Conservation (phyloP, 2,888 invertebrate species). For the Drosophila formosana region DNA sequence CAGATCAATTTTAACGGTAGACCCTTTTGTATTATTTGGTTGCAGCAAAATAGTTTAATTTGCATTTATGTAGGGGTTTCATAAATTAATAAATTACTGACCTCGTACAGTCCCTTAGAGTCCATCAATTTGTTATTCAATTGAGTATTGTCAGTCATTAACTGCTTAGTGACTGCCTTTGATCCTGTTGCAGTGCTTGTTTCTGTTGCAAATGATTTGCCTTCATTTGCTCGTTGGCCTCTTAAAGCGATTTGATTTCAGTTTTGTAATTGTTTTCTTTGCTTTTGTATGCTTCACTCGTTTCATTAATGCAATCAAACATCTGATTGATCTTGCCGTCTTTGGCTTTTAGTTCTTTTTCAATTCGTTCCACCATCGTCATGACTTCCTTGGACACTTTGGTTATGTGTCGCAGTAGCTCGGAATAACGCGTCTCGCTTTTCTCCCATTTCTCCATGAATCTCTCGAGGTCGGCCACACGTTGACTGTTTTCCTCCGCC, state of each 20-base stretch:
- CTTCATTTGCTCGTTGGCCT: slow-evolving; percentile 6
- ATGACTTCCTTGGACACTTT: neutral
- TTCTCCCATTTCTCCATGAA: neutral
- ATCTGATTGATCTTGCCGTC: slow-evolving; percentile 6
- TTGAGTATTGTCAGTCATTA: too few relatives aligned
- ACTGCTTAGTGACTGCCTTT: too few relatives aligned
- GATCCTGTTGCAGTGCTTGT: neutral
- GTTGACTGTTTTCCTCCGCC: neutral
- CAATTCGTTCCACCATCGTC: neutral
- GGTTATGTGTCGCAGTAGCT: slow-evolving; percentile 4
- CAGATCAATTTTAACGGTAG: too few relatives aligned
- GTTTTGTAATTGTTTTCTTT: neutral
- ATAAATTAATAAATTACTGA: too few relatives aligned
- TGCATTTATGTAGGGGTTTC: too few relatives aligned
- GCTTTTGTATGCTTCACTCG: neutral
- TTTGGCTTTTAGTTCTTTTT: neutral
- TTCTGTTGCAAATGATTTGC: neutral
- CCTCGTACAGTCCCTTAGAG: too few relatives aligned
- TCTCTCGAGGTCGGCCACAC: slow-evolving; percentile 3
- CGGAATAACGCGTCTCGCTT: neutral
- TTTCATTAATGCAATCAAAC: neutral
- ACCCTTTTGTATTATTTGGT: too few relatives aligned
- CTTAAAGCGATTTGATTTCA: slow-evolving; percentile 8
- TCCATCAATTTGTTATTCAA: too few relatives aligned
- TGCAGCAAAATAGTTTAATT: too few relatives aligned